Conservation (phyloP, 2,797 vertebrate species). For the Sebastes glaucus region DNA sequence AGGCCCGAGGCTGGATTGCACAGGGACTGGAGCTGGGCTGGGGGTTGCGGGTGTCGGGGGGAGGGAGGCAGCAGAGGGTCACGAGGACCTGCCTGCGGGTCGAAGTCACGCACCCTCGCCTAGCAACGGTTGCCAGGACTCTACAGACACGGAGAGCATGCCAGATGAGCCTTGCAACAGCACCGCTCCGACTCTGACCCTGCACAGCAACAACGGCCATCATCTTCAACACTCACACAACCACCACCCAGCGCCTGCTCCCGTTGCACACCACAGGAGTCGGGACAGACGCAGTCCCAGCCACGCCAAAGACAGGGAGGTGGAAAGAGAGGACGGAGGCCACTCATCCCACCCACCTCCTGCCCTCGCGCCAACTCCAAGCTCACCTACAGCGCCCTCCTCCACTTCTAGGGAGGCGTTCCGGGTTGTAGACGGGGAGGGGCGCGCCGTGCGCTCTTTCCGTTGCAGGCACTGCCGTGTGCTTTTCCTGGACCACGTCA, state of each 20-base stretch:
- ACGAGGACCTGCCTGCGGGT: slow-evolving; percentile 80
- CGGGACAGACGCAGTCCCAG: slow-evolving; percentile 83
- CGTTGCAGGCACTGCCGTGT: slow-evolving; percentile 96
- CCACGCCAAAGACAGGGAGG: slow-evolving; percentile 90
- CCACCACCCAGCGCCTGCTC: slow-evolving; percentile 66
- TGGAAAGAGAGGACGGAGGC: slow-evolving; percentile 73
- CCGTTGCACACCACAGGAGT: slow-evolving; percentile 53
- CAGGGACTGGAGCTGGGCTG: slow-evolving; percentile 78
- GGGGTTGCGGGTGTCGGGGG: slow-evolving; percentile 71
- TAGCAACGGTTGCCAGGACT: slow-evolving; percentile 95
- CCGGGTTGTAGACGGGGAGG: slow-evolving; percentile 91
- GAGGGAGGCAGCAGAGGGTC: slow-evolving; percentile 84
- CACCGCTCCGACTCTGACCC: slow-evolving; percentile 54
- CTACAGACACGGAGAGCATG: slow-evolving; percentile 96
- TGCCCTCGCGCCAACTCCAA: slow-evolving; percentile 66
- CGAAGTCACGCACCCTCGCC: slow-evolving; percentile 87
- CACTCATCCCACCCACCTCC: slow-evolving; percentile 44
- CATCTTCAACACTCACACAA: slow-evolving; percentile 66
- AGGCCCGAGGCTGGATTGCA: slow-evolving; percentile 87
- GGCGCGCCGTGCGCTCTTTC: slow-evolving; percentile 91
- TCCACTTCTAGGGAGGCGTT: slow-evolving; percentile 85
- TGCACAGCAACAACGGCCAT: slow-evolving; percentile 80
- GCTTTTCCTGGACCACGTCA: slow-evolving; percentile 98
- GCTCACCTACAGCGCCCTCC: slow-evolving; percentile 77
- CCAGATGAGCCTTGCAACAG: slow-evolving; percentile 87